Evolutionary conservation across 2,113 vertebrate genomes (phyloP).

Genomic region (Scomber scombrus): DNA sequence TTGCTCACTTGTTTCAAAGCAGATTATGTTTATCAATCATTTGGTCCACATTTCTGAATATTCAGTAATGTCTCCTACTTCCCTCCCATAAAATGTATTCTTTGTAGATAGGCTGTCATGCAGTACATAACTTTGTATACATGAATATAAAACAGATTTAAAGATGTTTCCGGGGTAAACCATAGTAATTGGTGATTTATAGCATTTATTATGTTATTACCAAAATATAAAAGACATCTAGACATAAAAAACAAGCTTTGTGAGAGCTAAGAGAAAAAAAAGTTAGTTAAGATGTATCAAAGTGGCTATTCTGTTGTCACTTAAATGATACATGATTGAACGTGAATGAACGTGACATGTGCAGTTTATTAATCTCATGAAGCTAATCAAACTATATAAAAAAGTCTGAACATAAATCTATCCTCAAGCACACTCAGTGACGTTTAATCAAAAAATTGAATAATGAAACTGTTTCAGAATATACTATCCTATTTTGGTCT

Average conservation of each 20-base stretch:
- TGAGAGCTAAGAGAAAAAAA: not conserved
- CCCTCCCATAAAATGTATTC: not conserved
- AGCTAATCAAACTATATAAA: not conserved
- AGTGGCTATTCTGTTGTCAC: not conserved
- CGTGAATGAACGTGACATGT: too few species aligned
- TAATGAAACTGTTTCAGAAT: too few species aligned
- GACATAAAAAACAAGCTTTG: not conserved
- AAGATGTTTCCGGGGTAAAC: not conserved
- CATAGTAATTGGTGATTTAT: not conserved
- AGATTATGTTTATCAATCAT: not conserved
- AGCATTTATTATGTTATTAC: not conserved
- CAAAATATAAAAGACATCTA: not conserved
- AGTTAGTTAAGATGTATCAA: not conserved
- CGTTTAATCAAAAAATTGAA: not conserved
- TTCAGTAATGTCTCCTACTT: not conserved
- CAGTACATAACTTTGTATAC: not conserved
- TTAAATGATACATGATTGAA: too few species aligned
- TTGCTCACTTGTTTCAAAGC: slow-evolving; percentile 45
- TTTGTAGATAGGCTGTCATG: not conserved
- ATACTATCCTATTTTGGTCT: too few species aligned
- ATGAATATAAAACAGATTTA: not conserved
- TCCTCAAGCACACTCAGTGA: not conserved
- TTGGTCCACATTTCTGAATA: not conserved
- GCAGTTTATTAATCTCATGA: too few species aligned
- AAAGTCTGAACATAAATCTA: not conserved